Evolutionary conservation across 2,888 invertebrate genomes (phyloP).

Genomic region (Lampropteryx suffumata): DNA sequence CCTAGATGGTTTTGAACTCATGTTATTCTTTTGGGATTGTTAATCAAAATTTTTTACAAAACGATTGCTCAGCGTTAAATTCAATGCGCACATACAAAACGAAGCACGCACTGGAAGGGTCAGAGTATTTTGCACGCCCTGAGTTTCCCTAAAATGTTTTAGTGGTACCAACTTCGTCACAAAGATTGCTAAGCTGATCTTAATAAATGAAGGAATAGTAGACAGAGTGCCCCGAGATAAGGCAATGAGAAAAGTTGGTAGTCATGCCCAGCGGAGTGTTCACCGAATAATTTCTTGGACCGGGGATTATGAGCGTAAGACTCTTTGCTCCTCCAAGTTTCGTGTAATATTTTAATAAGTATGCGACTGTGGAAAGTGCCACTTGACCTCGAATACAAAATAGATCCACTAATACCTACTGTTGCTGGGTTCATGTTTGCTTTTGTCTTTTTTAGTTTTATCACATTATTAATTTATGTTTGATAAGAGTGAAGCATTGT

Average conservation of each 20-base stretch:
- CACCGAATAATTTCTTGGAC: conserved; percentile 24
- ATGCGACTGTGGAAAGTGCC: not conserved
- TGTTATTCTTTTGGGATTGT: too few species aligned
- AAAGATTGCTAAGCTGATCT: conserved; percentile 25
- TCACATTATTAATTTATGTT: too few species aligned
- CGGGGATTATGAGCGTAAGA: conserved; percentile 17
- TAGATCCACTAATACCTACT: too few species aligned
- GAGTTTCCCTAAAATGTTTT: conserved; percentile 9
- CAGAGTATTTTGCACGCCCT: too few species aligned
- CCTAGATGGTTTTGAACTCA: too few species aligned
- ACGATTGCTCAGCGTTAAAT: too few species aligned
- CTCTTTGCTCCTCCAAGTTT: conserved; percentile 9
- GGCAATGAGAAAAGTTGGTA: conserved; percentile 27
- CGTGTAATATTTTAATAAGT: conserved; percentile 10
- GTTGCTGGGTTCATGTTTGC: too few species aligned
- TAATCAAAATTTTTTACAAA: too few species aligned
- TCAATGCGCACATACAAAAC: too few species aligned
- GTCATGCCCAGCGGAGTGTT: conserved; percentile 17
- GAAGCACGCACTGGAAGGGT: too few species aligned
- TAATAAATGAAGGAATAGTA: conserved; percentile 23
- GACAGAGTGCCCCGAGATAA: conserved; percentile 22
- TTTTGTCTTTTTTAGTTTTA: too few species aligned
- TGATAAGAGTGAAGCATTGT: too few species aligned
- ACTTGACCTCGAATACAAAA: not conserved
- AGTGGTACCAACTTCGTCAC: conserved; percentile 6